Evolutionary conservation across 2,797 vertebrate species (phyloP), one percentile per base, ranked within the genome.

Genomic region (Eptatretus atami): DNA sequence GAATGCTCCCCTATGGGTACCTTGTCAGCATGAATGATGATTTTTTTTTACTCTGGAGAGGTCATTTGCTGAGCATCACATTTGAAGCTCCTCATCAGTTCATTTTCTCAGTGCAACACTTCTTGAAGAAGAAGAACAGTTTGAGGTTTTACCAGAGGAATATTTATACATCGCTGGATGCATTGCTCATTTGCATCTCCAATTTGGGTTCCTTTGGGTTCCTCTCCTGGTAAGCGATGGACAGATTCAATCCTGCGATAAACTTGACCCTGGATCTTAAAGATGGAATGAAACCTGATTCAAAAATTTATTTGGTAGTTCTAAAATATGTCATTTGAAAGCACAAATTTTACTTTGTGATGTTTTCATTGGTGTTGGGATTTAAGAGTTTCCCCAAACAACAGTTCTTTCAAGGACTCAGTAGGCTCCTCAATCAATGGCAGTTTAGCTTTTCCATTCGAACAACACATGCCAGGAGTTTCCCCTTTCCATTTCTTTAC

Each of bases 251-350:
- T 12, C 25, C 9, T n/a, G 10, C 12, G 57, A 61, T 61, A 9
- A 25, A 61, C n/a, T 61, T 61, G 57, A n/a, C 57, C 57, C 25
- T 61, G 57, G 12, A 61, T 25, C 10, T 61, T 61, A 25, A 61
- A 61, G n/a, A 25, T 61, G 9, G 9, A 9, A 61, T n/a, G n/a
- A 61, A 61, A 61, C 25, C 9, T 25, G n/a, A 25, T n/a, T 12
- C 25, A 9, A n/a, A 12, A n/a, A n/a, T n/a, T 61, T 12, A 10
- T 25, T 25, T 61, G n/a, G 57, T 61, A n/a, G 12, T 12, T 10
- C 11, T 12, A 61, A 11, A 61, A 61, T n/a, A 61, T n/a, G 57
- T 61, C 9, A 61, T 61, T 61, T 61, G 57, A 61, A 61, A 9
- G 9, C 57, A 61, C n/a, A 12, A 61, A 61, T 9, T 61, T 9